A percentile compares a stretch with the other conserved stretches of the same genome.
Evolutionary conservation across 2,797 vertebrate species (phyloP).

Genomic region (Chiloscyllium punctatum): DNA sequence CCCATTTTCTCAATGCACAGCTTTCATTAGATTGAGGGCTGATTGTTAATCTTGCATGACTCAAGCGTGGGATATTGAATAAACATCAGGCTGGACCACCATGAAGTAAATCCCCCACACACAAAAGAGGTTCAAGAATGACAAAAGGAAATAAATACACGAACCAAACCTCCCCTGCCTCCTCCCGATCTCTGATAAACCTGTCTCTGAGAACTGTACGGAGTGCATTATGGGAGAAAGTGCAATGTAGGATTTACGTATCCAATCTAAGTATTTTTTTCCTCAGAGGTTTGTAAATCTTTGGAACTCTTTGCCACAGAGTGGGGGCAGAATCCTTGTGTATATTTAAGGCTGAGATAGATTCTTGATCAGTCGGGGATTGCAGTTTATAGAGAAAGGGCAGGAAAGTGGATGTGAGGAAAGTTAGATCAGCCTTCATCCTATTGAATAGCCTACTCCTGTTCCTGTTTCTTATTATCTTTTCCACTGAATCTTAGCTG

Average conservation of each 20-base stretch:
- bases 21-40: conserved; percentile 18
- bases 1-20: not conserved
- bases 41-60: not conserved
- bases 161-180: not conserved
- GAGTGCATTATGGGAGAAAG: not conserved
- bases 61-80: not conserved
- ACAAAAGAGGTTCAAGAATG: not conserved
- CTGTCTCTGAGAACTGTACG: not conserved
- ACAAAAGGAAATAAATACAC: not conserved
- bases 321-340: too few species aligned
- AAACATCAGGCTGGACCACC: conserved; percentile 28
- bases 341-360: too few species aligned
- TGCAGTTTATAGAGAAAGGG: too few species aligned
- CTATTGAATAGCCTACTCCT: too few species aligned
- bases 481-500: not conserved
- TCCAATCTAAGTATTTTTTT: too few species aligned
- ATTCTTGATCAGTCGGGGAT: too few species aligned
- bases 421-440: too few species aligned
- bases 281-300: too few species aligned
- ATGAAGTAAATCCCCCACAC: not conserved
- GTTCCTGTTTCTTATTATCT: too few species aligned
- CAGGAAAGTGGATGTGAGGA: too few species aligned
- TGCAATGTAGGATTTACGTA: not conserved
- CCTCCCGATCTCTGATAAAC: not conserved
- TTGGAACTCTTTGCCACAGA: too few species aligned